These are phyloP conservation scores for Anarhynchus alexandrinus DNA, from an alignment of 2,113 vertebrate species.

Conservation along the genomic window DNA sequence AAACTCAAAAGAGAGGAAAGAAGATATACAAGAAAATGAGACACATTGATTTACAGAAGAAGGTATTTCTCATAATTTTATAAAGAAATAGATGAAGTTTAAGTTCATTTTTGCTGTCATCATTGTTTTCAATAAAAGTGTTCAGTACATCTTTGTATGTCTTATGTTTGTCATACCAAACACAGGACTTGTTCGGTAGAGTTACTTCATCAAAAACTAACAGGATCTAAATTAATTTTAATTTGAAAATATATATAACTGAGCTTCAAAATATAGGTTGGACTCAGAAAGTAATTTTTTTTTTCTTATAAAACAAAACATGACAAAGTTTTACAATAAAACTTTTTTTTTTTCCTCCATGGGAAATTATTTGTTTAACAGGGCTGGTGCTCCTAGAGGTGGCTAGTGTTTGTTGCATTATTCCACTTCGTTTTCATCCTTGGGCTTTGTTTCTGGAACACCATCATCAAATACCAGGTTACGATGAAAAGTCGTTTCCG, in stretches of 20 bases:
- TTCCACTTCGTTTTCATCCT: not conserved
- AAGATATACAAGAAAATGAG: not conserved
- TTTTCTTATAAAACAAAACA: not conserved
- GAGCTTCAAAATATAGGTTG: not conserved
- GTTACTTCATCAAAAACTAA: not conserved
- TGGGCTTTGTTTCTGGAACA: not conserved
- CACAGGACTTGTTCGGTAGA: not conserved
- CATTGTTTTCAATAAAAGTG: not conserved
- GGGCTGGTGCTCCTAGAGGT: not conserved
- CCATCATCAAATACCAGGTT: not conserved
- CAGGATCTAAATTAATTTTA: not conserved
- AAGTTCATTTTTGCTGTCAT: not conserved
- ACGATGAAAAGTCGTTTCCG: not conserved
- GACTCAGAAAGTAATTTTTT: not conserved
- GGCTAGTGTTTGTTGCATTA: not conserved
- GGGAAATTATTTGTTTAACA: not conserved
- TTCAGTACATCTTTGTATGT: accelerated
- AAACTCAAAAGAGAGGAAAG: not conserved
- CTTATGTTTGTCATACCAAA: not conserved
- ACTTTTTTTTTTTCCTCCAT: not conserved
- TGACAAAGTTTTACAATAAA: not conserved
- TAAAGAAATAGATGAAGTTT: not conserved
- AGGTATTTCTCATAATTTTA: not conserved
- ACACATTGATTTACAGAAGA: not conserved
- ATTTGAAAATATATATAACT: not conserved